Conservation (phyloP, 2,113 vertebrate genomes). For the Paradoxurus hermaphroditus region DNA sequence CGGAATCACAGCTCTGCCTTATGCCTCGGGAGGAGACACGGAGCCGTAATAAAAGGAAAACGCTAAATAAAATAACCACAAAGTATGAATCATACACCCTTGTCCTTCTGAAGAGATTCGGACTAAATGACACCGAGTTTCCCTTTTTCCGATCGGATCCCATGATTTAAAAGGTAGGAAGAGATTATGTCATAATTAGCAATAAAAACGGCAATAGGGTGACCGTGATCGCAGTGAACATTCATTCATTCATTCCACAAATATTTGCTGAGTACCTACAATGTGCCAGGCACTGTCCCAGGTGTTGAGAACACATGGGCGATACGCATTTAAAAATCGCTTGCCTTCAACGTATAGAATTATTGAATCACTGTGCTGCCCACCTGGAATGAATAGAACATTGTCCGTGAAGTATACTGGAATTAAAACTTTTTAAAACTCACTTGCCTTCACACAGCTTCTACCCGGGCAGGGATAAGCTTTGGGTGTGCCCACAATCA, state of each 20-base stretch:
- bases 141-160: background rate
- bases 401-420: background rate
- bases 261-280: background rate
- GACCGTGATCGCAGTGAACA: background rate
- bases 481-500: background rate
- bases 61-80: background rate
- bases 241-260: background rate
- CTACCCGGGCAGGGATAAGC: background rate
- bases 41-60: background rate
- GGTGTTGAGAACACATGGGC: background rate
- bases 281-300: background rate
- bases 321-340: background rate
- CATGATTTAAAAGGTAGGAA: background rate
- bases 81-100: background rate
- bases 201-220: background rate
- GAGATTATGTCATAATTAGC: background rate
- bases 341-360: background rate
- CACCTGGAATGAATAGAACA: background rate
- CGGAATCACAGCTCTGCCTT: background rate
- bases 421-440: background rate
- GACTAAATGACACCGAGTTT: background rate
- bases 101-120: background rate
- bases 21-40: background rate
- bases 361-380: background rate
- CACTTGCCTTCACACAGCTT: background rate